phyloP scores from a whole-genome alignment of 92 coral and sea anemone species.

The Porites evermanni region DNA sequence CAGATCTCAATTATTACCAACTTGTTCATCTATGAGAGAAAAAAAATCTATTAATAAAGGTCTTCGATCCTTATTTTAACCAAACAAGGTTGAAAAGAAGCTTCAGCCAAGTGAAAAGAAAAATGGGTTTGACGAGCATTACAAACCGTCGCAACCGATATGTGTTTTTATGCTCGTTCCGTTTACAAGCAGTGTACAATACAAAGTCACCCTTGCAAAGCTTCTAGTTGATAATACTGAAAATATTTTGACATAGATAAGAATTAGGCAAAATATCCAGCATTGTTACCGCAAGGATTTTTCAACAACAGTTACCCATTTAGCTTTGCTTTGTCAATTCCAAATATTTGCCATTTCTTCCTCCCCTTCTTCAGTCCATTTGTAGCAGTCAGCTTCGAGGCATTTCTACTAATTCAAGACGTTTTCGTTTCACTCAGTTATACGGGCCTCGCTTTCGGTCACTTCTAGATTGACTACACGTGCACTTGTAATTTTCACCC shows the following conservation, averaged over 20 bases:
- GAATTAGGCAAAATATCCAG: slow-evolving; percentile 40
- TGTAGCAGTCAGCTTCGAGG: neutral
- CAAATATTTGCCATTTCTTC: neutral
- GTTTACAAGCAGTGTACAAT: slow-evolving; percentile 5
- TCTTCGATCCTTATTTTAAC: neutral
- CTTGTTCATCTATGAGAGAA: slow-evolving; percentile 31
- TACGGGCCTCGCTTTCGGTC: too few species aligned
- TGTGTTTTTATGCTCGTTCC: neutral
- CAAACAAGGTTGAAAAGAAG: neutral
- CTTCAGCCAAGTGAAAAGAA: neutral
- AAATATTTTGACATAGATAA: slow-evolving; percentile 37
- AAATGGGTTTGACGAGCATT: neutral
- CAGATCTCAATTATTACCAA: slow-evolving; percentile 42
- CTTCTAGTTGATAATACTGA: slow-evolving; percentile 28
- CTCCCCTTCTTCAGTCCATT: neutral
- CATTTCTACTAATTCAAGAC: neutral
- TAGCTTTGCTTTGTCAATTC: neutral
- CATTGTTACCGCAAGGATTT: slow-evolving; percentile 1
- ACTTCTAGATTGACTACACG: neutral
- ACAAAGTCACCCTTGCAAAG: slow-evolving; percentile 15
- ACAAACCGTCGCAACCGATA: neutral
- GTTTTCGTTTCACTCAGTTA: too few species aligned
- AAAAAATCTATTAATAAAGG: neutral
- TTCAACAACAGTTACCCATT: slow-evolving; percentile 1
- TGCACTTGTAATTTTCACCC: neutral